A percentile compares a stretch with the other conserved stretches of the same genome.
Conservation (phyloP, 2,797 vertebrate genomes). For the Myioborus miniatus region DNA sequence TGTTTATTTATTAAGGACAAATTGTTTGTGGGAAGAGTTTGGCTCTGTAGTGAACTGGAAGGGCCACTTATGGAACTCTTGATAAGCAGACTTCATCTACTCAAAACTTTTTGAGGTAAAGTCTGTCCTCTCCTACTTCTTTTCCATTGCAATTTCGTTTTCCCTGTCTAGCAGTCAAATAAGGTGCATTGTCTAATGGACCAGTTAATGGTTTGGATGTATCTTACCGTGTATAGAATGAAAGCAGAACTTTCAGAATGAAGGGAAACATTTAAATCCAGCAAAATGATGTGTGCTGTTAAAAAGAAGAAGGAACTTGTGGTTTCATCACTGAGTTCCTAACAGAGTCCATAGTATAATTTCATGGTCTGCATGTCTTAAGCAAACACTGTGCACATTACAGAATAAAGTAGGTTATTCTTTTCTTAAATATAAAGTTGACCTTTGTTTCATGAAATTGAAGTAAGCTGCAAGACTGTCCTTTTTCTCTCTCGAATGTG, state of each 20-base stretch:
- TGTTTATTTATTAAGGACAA: background rate
- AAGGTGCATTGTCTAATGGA: background rate
- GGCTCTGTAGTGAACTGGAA: background rate
- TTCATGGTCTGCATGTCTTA: background rate
- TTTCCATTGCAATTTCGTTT: background rate
- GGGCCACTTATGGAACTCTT: background rate
- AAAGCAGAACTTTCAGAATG: background rate
- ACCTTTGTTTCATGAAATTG: background rate
- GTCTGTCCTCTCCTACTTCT: background rate
- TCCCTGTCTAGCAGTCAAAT: background rate
- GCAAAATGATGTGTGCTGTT: background rate
- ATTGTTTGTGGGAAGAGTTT: background rate
- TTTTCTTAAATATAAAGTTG: background rate
- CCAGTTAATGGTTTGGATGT: background rate
- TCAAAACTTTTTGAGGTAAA: background rate
- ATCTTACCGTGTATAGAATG: background rate
- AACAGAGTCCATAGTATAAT: background rate
- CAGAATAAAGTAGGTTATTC: background rate
- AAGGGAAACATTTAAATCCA: background rate
- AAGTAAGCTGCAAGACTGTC: background rate
- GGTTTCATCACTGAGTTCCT: background rate
- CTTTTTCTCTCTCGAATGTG: background rate
- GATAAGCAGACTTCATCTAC: background rate
- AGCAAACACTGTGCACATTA: background rate
- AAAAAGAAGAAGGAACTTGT: background rate